Conservation (phyloP, 2,113 vertebrate genomes). For the Chlamydotis undulata region DNA sequence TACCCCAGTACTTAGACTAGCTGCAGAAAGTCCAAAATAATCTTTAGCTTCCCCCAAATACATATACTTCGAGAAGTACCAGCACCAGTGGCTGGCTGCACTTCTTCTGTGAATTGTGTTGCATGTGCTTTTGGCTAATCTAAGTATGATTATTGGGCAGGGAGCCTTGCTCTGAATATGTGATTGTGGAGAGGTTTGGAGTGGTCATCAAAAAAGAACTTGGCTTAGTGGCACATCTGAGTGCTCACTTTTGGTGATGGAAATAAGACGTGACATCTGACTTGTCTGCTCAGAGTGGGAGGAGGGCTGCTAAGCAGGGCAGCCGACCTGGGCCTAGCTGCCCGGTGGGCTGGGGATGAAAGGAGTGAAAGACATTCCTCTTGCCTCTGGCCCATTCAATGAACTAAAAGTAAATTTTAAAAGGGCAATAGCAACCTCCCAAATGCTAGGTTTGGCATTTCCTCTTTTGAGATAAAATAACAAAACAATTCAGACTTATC, state of each 20-base stretch:
- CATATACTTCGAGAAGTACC: background rate
- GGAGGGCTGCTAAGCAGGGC: background rate
- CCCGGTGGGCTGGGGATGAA: background rate
- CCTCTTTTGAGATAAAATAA: background rate
- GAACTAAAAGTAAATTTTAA: background rate
- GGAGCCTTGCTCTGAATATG: background rate
- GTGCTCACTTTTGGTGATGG: background rate
- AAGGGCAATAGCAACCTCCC: background rate
- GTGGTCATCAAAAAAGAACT: background rate
- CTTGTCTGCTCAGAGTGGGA: background rate
- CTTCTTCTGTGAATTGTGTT: background rate
- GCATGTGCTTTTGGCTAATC: fast-evolving
- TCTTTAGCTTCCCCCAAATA: background rate
- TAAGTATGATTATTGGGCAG: background rate
- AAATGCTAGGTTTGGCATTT: background rate
- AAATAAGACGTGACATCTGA: background rate
- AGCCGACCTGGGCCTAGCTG: background rate
- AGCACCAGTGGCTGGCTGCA: background rate
- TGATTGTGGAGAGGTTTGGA: background rate
- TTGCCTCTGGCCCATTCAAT: background rate
- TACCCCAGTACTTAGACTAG: background rate
- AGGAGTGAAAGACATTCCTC: background rate
- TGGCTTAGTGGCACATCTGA: background rate
- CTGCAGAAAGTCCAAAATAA: background rate
- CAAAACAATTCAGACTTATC: background rate